Conservation (phyloP, 2,888 invertebrate species). For the Drosophila anomalata region DNA sequence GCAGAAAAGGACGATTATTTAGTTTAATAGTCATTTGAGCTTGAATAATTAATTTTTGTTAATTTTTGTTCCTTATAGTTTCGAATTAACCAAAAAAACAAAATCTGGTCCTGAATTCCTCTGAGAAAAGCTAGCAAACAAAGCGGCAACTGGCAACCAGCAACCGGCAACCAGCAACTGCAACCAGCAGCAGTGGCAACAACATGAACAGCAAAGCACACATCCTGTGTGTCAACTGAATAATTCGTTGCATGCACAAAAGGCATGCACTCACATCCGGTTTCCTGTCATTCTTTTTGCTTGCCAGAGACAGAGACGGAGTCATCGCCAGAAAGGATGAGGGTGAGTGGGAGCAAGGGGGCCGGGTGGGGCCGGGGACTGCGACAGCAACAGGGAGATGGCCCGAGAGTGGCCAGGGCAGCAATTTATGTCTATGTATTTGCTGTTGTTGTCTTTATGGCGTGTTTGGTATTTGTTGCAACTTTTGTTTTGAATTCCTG, state of each 20-base stretch:
- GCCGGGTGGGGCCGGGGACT: constrained; percentile 1
- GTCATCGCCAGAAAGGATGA: constrained; percentile 6
- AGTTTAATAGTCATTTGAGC: background rate
- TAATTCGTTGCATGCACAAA: constrained; percentile 80
- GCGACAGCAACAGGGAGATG: constrained; percentile 1
- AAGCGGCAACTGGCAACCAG: constrained; percentile 22
- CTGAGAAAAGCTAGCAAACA: constrained; percentile 32
- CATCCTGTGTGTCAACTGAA: constrained; percentile 79
- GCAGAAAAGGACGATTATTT: background rate
- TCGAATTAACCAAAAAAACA: constrained; percentile 31
- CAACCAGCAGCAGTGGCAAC: constrained; percentile 45
- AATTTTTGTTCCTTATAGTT: constrained; percentile 31
- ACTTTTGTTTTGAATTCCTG: constrained; percentile 80
- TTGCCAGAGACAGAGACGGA: constrained; percentile 45
- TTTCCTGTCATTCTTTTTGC: constrained; percentile 79
- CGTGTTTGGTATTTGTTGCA: constrained; percentile 79
- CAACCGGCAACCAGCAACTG: constrained; percentile 27
- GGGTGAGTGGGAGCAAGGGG: constrained; percentile 5
- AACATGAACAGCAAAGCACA: constrained; percentile 73
- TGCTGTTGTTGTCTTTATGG: constrained; percentile 75
- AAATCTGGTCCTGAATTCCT: constrained; percentile 32
- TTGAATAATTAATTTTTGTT: constrained; percentile 2
- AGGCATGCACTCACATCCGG: constrained; percentile 80
- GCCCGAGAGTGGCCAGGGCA: constrained; percentile 34
- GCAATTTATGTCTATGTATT: constrained; percentile 74